Evolutionary conservation across 2,797 vertebrate species (phyloP).

Genomic region (Anabas testudineus): DNA sequence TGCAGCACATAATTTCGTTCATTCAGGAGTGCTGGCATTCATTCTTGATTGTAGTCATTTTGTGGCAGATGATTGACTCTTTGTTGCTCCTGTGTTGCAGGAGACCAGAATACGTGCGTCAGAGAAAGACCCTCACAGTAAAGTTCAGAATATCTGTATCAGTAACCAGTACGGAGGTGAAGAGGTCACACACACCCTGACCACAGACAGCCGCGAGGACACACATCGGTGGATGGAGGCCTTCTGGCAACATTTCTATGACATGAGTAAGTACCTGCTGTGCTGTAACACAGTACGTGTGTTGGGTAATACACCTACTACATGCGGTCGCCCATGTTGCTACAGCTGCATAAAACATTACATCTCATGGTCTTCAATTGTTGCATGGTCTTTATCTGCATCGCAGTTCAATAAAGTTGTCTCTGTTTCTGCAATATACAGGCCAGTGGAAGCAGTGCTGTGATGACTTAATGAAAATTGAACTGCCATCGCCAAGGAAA

Average conservation of each 20-base stretch:
- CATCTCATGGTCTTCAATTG: neutral
- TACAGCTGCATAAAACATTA: neutral
- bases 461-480: slow-evolving; percentile 94
- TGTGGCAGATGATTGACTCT: slow-evolving; percentile 27
- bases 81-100: slow-evolving; percentile 70
- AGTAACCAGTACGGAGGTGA: slow-evolving; percentile 91
- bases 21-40: slow-evolving; percentile 40
- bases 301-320: neutral
- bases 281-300: neutral
- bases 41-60: slow-evolving; percentile 37
- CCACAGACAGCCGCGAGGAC: slow-evolving; percentile 86
- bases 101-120: slow-evolving; percentile 91
- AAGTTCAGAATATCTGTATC: slow-evolving; percentile 88
- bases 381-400: neutral
- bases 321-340: neutral
- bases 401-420: slow-evolving; percentile 13
- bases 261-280: slow-evolving; percentile 90
- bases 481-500: slow-evolving; percentile 89
- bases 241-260: slow-evolving; percentile 95
- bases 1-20: slow-evolving; percentile 45
- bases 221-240: slow-evolving; percentile 94
- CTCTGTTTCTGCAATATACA: slow-evolving; percentile 59
- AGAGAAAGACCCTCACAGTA: slow-evolving; percentile 86
- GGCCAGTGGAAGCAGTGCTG: slow-evolving; percentile 97
- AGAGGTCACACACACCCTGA: slow-evolving; percentile 90